Conservation (phyloP, 2,888 invertebrate genomes). For the Apocheima hispidaria region DNA sequence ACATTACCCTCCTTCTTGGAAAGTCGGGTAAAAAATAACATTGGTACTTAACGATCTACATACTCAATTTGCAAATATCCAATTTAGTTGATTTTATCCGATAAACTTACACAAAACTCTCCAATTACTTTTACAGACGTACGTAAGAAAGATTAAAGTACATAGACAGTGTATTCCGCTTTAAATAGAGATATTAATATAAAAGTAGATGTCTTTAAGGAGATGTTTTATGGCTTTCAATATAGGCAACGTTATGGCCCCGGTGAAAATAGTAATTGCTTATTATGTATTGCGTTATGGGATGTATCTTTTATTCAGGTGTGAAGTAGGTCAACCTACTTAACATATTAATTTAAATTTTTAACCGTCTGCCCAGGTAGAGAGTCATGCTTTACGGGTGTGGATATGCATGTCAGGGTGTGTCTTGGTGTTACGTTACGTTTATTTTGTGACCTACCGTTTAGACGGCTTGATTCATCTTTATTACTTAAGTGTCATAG, state of each 20-base stretch:
- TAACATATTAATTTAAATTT: neutral
- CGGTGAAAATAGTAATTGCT: slow-evolving; percentile 38
- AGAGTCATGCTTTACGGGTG: too few relatives aligned
- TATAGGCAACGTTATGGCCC: slow-evolving; percentile 39
- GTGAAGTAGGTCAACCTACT: neutral
- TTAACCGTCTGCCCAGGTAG: neutral
- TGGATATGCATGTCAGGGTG: too few relatives aligned
- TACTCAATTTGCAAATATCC: neutral
- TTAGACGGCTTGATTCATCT: too few relatives aligned
- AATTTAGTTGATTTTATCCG: slow-evolving; percentile 5
- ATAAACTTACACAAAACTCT: slow-evolving; percentile 9
- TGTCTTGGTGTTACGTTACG: too few relatives aligned
- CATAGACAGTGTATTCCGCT: slow-evolving; percentile 12
- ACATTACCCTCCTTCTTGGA: too few relatives aligned
- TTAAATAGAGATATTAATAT: slow-evolving; percentile 22
- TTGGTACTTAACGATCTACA: too few relatives aligned
- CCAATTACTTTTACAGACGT: slow-evolving; percentile 7
- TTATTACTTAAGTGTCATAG: too few relatives aligned
- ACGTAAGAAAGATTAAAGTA: slow-evolving; percentile 19
- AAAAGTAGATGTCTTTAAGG: slow-evolving; percentile 28
- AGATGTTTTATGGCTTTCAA: slow-evolving; percentile 44
- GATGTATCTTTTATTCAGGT: slow-evolving; percentile 28
- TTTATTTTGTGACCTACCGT: too few relatives aligned
- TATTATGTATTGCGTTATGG: slow-evolving; percentile 35
- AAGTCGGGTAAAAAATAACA: too few relatives aligned